Percentiles rank a stretch among this genome's conserved stretches.
These are phyloP conservation scores for Ranitomeya variabilis DNA, from an alignment of 2,113 vertebrate genomes.

Conservation along the genomic window DNA sequence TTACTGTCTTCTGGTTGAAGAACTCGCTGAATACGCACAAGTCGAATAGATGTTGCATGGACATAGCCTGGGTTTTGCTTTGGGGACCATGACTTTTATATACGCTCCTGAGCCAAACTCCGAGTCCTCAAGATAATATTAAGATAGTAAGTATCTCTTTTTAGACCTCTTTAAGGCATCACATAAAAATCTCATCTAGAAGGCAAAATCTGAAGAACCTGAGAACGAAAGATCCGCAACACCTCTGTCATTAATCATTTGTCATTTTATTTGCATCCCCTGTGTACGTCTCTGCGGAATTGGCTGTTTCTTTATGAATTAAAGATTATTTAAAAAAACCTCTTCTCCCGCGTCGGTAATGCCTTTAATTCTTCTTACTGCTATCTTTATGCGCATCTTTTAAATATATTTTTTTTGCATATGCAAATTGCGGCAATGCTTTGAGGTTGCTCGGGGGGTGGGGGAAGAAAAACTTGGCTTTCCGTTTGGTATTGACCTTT, in stretches of 20 bases:
- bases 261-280: constrained; percentile 36
- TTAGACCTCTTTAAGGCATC: background rate
- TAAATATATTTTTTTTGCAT: constrained; percentile 38
- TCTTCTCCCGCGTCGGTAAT: background rate
- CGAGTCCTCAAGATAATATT: background rate
- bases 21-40: too few relatives aligned
- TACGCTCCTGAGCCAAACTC: background rate
- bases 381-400: constrained; percentile 35
- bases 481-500: constrained; percentile 50
- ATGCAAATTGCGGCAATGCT: constrained; percentile 46
- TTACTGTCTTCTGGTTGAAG: too few relatives aligned
- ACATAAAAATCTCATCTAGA: constrained; percentile 7
- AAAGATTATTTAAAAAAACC: constrained; percentile 35
- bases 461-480: constrained; percentile 3
- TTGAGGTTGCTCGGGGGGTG: constrained; percentile 27
- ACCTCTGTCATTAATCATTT: constrained; percentile 22
- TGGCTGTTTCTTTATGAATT: constrained; percentile 26
- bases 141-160: background rate
- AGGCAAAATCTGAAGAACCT: background rate
- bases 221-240: background rate
- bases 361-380: constrained; percentile 35
- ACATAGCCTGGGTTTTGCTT: background rate
- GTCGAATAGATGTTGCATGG: too few relatives aligned
- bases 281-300: constrained; percentile 16
- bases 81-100: background rate